A percentile compares a stretch with the other conserved stretches of the same genome.
Conservation (phyloP, 2,888 invertebrate genomes). For the Drosophila gaucha region DNA sequence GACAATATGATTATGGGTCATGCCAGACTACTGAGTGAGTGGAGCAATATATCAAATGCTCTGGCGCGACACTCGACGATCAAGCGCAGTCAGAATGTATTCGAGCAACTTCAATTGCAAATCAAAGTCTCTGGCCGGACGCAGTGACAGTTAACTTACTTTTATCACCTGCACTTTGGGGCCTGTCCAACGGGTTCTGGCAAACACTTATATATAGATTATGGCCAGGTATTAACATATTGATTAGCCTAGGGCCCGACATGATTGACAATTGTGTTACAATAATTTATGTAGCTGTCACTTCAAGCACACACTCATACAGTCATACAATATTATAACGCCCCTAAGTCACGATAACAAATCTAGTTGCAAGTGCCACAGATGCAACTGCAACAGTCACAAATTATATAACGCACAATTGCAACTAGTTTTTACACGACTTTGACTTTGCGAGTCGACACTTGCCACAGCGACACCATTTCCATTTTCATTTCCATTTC, state of each 20-base stretch:
- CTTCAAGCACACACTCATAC: slow-evolving; percentile 20
- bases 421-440: slow-evolving; percentile 70
- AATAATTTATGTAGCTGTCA: slow-evolving; percentile 76
- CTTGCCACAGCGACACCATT: slow-evolving; percentile 40
- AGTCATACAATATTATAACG: slow-evolving; percentile 23
- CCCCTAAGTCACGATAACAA: slow-evolving; percentile 62
- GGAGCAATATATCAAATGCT: slow-evolving; percentile 54
- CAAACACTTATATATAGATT: too few species aligned
- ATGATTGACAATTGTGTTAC: slow-evolving; percentile 79
- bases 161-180: slow-evolving; percentile 70
- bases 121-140: slow-evolving; percentile 5
- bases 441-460: slow-evolving; percentile 66
- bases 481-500: slow-evolving; percentile 30
- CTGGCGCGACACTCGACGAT: slow-evolving; percentile 32
- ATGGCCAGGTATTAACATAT: slow-evolving; percentile 61
- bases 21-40: slow-evolving; percentile 21
- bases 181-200: slow-evolving; percentile 56
- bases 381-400: slow-evolving; percentile 44
- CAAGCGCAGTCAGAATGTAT: slow-evolving; percentile 41
- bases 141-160: slow-evolving; percentile 56
- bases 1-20: too few species aligned
- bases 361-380: slow-evolving; percentile 40
- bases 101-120: slow-evolving; percentile 52
- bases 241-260: slow-evolving; percentile 76
- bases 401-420: slow-evolving; percentile 70